Percentiles rank a stretch among this genome's conserved stretches.
Conservation (phyloP, 2,888 invertebrate species). For the Exocentrus adspersus region DNA sequence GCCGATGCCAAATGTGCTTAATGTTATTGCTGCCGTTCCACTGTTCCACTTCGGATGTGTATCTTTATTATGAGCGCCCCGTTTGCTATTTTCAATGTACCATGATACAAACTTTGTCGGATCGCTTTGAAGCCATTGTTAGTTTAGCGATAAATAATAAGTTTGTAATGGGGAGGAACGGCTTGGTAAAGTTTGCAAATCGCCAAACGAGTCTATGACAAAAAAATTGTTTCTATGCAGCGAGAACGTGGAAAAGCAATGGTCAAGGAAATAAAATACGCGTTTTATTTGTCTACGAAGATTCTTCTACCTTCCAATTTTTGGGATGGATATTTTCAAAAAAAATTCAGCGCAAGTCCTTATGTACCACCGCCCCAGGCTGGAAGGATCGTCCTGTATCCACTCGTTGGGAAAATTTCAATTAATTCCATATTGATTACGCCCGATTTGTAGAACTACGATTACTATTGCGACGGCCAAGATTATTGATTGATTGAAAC, state of each 20-base stretch:
- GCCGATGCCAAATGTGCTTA: constrained; percentile 50
- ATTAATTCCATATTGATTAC: constrained; percentile 32
- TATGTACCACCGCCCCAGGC: too few relatives aligned
- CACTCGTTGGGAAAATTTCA: constrained; percentile 5
- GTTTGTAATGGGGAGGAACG: too few relatives aligned
- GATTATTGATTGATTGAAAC: constrained; percentile 37
- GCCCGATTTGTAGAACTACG: constrained; percentile 27
- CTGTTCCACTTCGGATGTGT: constrained; percentile 44
- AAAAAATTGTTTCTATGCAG: too few relatives aligned
- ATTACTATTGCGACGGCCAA: constrained; percentile 32
- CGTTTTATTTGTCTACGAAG: too few relatives aligned
- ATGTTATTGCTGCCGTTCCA: constrained; percentile 41
- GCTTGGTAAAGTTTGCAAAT: too few relatives aligned
- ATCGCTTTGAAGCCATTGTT: constrained; percentile 34
- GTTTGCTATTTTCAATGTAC: constrained; percentile 51
- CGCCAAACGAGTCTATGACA: too few relatives aligned
- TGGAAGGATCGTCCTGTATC: too few relatives aligned
- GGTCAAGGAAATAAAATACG: too few relatives aligned
- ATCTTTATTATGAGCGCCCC: constrained; percentile 51
- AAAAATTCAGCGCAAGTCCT: too few relatives aligned
- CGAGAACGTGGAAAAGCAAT: too few relatives aligned
- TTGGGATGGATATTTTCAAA: too few relatives aligned
- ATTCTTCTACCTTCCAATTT: too few relatives aligned
- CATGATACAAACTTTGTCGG: constrained; percentile 43
- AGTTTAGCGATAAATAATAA: constrained; percentile 20